Conservation (phyloP, 2,797 vertebrate genomes). For the Nasua narica region DNA sequence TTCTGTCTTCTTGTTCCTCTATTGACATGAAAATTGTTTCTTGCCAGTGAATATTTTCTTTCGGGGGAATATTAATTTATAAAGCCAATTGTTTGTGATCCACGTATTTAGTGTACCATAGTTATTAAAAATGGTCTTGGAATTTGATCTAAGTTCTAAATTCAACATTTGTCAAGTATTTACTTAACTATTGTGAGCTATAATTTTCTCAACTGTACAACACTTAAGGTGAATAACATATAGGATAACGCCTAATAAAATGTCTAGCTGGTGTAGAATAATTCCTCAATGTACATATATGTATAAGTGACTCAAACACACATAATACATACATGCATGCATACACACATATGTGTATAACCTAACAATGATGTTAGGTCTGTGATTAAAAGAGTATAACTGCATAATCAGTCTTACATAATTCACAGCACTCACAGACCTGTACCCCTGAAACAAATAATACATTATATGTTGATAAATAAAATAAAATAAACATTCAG, state of each 20-base stretch:
- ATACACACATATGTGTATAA: neutral
- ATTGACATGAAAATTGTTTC: neutral
- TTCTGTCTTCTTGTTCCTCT: neutral
- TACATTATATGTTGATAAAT: no score
- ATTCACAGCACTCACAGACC: no score
- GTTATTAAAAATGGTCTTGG: neutral
- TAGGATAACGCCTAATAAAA: neutral
- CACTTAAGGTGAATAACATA: neutral
- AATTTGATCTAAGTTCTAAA: neutral
- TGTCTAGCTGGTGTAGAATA: neutral
- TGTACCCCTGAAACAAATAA: no score
- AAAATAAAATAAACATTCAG: no score
- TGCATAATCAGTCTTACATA: no score
- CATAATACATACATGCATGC: accelerated
- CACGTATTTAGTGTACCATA: neutral
- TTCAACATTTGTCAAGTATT: neutral
- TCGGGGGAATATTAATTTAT: neutral
- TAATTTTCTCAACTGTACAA: neutral
- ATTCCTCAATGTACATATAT: neutral
- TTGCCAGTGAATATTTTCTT: neutral
- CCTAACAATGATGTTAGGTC: neutral
- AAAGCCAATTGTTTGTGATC: neutral
- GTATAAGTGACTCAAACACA: neutral
- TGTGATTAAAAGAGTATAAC: neutral
- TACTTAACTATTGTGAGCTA: neutral